phyloP scores from a whole-genome alignment of 2,113 vertebrate species.

The Podarcis cretensis region DNA sequence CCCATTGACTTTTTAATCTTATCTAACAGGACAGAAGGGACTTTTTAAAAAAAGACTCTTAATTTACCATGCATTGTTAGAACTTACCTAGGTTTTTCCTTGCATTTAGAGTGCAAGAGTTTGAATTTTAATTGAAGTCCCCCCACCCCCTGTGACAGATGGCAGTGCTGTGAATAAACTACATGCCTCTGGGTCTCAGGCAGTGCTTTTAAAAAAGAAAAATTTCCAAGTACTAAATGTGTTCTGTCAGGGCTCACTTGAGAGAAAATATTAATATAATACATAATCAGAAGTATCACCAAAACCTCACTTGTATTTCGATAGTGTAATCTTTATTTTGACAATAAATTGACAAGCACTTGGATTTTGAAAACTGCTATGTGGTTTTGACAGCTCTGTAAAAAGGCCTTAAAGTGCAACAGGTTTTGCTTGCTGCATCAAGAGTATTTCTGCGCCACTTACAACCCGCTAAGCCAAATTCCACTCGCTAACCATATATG shows the following conservation, averaged over 20 bases:
- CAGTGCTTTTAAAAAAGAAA: neutral
- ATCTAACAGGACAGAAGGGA: neutral
- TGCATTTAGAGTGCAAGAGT: neutral
- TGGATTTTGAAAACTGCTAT: neutral
- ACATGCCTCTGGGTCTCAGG: neutral
- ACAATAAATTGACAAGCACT: neutral
- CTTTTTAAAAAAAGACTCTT: no score
- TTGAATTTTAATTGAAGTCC: neutral
- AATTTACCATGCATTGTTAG: neutral
- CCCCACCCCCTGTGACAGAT: neutral
- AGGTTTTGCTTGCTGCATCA: neutral
- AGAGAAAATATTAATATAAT: slow-evolving; percentile 6
- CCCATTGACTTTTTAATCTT: neutral
- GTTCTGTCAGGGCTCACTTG: neutral
- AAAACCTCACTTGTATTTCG: neutral
- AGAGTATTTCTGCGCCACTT: neutral
- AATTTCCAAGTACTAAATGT: neutral
- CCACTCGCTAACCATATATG: neutral
- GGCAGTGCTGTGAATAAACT: neutral
- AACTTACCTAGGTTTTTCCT: neutral
- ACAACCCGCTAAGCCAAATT: neutral
- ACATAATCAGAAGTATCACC: neutral
- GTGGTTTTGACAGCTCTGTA: neutral
- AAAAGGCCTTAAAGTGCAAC: neutral
- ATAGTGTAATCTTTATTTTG: slow-evolving; percentile 5